A percentile compares a stretch with the other conserved stretches of the same genome.
Conservation (phyloP, 1,140 invertebrate genomes). For the Cydia pomonella region DNA sequence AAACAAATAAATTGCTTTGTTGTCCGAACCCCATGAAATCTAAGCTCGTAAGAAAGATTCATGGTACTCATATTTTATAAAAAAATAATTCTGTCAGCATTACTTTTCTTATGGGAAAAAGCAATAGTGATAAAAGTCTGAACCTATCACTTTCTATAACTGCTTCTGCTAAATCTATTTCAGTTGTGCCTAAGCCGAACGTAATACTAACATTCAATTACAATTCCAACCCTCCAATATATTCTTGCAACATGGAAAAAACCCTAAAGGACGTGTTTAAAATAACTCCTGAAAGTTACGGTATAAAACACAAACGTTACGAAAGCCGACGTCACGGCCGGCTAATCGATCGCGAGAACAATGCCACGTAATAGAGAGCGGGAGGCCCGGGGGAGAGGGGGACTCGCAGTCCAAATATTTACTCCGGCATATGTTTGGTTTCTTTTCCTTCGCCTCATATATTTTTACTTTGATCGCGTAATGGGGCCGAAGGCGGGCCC, state of each 20-base stretch:
- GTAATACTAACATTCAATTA: slow-evolving; percentile 1
- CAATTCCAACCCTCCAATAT: not conserved
- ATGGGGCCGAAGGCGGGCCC: slow-evolving; percentile 63
- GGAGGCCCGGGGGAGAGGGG: slow-evolving; percentile 42
- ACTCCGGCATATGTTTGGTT: slow-evolving; percentile 75
- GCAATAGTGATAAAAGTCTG: not conserved
- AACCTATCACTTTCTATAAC: not conserved
- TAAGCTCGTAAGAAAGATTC: not conserved
- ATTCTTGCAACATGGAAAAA: slow-evolving; percentile 16
- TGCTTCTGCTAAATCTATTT: not conserved
- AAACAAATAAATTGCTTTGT: slow-evolving; percentile 4
- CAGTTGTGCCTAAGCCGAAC: not conserved
- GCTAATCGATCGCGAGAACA: slow-evolving; percentile 77
- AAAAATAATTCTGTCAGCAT: not conserved
- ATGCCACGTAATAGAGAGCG: slow-evolving; percentile 69
- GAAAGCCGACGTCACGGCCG: slow-evolving; percentile 64
- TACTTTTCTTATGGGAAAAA: not conserved
- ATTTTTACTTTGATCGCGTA: slow-evolving; percentile 75
- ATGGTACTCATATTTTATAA: not conserved
- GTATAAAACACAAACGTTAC: slow-evolving; percentile 58
- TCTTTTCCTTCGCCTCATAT: slow-evolving; percentile 77
- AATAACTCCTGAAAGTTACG: slow-evolving; percentile 42
- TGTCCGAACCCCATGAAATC: not conserved
- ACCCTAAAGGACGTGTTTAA: not conserved
- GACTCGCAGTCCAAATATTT: slow-evolving; percentile 70